phyloP scores from a whole-genome alignment of 2,888 invertebrate genomes.

The Cremastinae sp. region DNA sequence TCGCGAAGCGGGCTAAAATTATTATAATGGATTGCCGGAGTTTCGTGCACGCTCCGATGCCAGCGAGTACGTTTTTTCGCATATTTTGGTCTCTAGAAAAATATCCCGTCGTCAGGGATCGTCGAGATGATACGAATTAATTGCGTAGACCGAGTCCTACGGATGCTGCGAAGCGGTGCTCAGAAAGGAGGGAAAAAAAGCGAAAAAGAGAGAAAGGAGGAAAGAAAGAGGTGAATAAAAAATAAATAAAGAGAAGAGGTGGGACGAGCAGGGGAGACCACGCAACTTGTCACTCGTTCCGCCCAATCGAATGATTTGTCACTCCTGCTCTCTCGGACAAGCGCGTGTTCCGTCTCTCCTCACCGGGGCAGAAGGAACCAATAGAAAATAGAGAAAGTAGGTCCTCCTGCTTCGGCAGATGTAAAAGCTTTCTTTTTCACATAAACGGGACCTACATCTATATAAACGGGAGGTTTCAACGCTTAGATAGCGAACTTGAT shows the following conservation, averaged over 20 bases:
- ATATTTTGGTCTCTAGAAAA: constrained; percentile 13
- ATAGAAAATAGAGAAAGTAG: constrained; percentile 40
- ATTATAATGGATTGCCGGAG: constrained; percentile 9
- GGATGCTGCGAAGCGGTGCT: constrained; percentile 4
- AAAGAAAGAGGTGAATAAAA: background rate
- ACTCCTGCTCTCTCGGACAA: constrained; percentile 48
- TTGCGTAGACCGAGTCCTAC: constrained; percentile 15
- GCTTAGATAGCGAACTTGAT: constrained; percentile 40
- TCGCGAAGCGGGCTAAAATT: constrained; percentile 34
- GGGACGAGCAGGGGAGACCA: background rate
- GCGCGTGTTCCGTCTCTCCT: constrained; percentile 20
- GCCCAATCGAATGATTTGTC: constrained; percentile 55
- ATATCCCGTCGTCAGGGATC: constrained; percentile 29
- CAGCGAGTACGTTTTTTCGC: constrained; percentile 6
- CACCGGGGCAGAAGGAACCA: constrained; percentile 57
- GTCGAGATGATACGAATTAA: constrained; percentile 48
- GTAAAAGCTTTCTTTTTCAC: constrained; percentile 10
- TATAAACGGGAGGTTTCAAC: constrained; percentile 15
- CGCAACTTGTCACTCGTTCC: constrained; percentile 44
- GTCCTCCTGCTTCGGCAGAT: constrained; percentile 15
- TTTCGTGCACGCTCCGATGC: background rate
- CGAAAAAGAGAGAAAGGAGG: background rate
- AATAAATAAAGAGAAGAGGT: background rate
- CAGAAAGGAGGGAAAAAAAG: constrained; percentile 2
- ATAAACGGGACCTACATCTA: constrained; percentile 9